Conservation (phyloP, 2,888 invertebrate species). For the Gastracanthus pulcherrimus region DNA sequence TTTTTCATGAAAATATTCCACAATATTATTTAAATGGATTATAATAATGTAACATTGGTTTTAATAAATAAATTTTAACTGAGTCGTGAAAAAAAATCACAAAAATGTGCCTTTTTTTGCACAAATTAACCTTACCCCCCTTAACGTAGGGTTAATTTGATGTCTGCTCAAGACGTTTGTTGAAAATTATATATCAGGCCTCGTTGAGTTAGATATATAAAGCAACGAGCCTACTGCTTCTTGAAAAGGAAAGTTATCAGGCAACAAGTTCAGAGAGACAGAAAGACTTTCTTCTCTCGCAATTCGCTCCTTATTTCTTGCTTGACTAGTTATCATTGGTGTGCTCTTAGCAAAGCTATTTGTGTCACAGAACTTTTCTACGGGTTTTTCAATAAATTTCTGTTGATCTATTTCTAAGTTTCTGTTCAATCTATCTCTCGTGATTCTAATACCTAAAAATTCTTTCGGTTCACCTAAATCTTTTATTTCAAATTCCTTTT, state of each 20-base stretch:
- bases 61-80: too few relatives aligned
- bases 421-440: not conserved
- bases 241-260: too few relatives aligned
- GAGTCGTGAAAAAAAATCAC: too few relatives aligned
- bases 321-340: too few relatives aligned
- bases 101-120: too few relatives aligned
- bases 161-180: not conserved
- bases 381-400: not conserved
- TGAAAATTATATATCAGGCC: not conserved
- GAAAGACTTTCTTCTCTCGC: not conserved
- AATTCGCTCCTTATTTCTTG: too few relatives aligned
- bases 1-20: too few relatives aligned
- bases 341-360: too few relatives aligned
- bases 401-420: not conserved
- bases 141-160: not conserved
- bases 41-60: too few relatives aligned
- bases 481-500: not conserved
- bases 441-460: not conserved
- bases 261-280: too few relatives aligned
- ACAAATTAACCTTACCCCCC: too few relatives aligned
- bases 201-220: not conserved
- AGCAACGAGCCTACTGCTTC: not conserved
- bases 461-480: not conserved
- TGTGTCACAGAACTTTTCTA: not conserved
- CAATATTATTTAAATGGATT: too few relatives aligned